Evolutionary conservation across 1,140 invertebrate genomes (phyloP).

Genomic region (Drosophila azteca): DNA sequence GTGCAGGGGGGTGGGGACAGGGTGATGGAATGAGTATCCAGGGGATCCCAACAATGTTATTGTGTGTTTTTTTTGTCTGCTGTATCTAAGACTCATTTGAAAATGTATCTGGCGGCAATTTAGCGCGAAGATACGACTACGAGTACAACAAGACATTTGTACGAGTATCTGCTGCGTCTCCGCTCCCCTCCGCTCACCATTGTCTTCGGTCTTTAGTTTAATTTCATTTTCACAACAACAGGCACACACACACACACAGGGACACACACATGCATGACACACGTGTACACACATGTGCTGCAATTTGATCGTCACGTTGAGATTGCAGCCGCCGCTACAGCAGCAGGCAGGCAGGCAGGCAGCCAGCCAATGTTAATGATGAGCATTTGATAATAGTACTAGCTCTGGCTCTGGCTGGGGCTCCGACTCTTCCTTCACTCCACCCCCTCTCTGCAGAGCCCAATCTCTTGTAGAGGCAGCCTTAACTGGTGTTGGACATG

Average conservation of each 20-base stretch:
- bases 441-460: not conserved
- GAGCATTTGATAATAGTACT: slow-evolving; percentile 74
- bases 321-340: slow-evolving; percentile 39
- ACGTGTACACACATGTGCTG: slow-evolving; percentile 71
- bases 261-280: slow-evolving; percentile 38
- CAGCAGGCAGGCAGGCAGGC: slow-evolving; percentile 23
- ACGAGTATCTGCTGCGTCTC: not conserved
- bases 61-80: slow-evolving; percentile 39
- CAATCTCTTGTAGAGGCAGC: not conserved
- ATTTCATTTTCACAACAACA: slow-evolving; percentile 74
- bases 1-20: too few relatives aligned
- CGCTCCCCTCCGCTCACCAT: slow-evolving; percentile 32
- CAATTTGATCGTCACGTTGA: slow-evolving; percentile 75
- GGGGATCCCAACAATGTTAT: slow-evolving; percentile 42
- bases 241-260: slow-evolving; percentile 60
- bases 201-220: slow-evolving; percentile 69
- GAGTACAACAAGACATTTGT: not conserved
- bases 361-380: slow-evolving; percentile 69
- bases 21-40: too few relatives aligned
- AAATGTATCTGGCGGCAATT: slow-evolving; percentile 78
- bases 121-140: slow-evolving; percentile 47
- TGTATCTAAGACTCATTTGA: slow-evolving; percentile 70
- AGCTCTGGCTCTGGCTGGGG: slow-evolving; percentile 7
- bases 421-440: slow-evolving; percentile 6
- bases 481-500: slow-evolving; percentile 50